These are phyloP conservation scores for Equus przewalskii DNA, from an alignment of 2,113 vertebrate species.

Conservation along the genomic window DNA sequence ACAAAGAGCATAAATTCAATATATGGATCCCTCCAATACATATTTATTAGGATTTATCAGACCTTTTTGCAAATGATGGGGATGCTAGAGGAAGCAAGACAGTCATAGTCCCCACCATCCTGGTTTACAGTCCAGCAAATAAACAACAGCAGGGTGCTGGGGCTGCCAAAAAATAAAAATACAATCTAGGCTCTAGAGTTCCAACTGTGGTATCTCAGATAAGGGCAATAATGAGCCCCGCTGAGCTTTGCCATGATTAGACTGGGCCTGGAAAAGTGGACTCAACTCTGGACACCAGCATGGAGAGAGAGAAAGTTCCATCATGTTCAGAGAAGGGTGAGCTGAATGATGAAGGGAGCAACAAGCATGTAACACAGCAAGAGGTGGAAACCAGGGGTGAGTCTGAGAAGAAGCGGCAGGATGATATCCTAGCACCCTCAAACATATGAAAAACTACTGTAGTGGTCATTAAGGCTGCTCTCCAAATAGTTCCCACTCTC, in stretches of 20 bases:
- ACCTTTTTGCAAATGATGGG: not conserved
- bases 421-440: not conserved
- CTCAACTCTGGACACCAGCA: not conserved
- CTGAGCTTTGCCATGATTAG: not conserved
- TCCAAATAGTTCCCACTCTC: not conserved
- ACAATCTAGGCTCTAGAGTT: not conserved
- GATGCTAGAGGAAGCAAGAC: not conserved
- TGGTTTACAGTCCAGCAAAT: not conserved
- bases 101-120: not conserved
- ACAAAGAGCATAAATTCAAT: not conserved
- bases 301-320: not conserved
- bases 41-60: slow-evolving; percentile 1
- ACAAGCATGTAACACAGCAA: not conserved
- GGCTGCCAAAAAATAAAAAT: not conserved
- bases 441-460: not conserved
- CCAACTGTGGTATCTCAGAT: not conserved
- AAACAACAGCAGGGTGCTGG: not conserved
- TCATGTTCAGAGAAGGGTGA: not conserved
- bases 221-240: not conserved
- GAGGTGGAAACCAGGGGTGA: not conserved
- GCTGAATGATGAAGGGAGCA: not conserved
- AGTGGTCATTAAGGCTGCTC: not conserved
- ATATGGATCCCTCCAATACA: not conserved
- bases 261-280: not conserved
- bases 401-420: not conserved